These are phyloP conservation scores for Drosophila pegasa DNA, from an alignment of 2,888 invertebrate species.

Conservation along the genomic window DNA sequence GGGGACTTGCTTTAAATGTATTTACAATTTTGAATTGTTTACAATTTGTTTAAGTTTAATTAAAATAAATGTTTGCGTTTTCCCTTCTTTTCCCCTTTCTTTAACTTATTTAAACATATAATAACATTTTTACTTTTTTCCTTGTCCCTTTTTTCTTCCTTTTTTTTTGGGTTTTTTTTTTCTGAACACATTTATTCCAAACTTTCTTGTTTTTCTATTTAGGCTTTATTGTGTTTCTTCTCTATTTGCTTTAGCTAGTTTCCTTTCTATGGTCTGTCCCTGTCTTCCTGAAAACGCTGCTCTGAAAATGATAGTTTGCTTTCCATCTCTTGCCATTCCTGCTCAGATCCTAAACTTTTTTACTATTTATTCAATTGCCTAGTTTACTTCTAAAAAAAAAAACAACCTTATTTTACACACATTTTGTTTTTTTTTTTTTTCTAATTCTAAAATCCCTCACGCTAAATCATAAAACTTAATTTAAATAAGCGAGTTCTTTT, in stretches of 20 bases:
- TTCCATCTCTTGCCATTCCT: conserved; percentile 8
- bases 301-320: conserved; percentile 19
- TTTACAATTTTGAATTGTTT: conserved; percentile 61
- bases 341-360: conserved; percentile 24
- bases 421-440: conserved; percentile 8
- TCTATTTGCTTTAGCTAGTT: conserved; percentile 28
- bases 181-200: conserved; percentile 77
- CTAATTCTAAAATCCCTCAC: conserved; percentile 48
- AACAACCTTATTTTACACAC: conserved; percentile 71
- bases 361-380: conserved; percentile 40
- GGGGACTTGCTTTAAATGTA: conserved; percentile 30
- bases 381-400: conserved; percentile 57
- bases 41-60: conserved; percentile 64
- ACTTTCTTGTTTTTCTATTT: conserved; percentile 38
- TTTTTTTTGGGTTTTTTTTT: conserved; percentile 22
- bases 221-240: conserved; percentile 40
- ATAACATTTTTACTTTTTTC: conserved; percentile 60
- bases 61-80: conserved; percentile 65
- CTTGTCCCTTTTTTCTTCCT: conserved; percentile 30
- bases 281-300: conserved; percentile 26
- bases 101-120: conserved; percentile 71
- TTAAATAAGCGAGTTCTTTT: conserved; percentile 70
- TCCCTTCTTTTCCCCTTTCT: conserved; percentile 2
- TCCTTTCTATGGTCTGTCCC: conserved; percentile 29
- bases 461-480: conserved; percentile 67